A percentile compares a stretch with the other conserved stretches of the same genome.
Evolutionary conservation across 2,113 vertebrate species (phyloP).

Genomic region (Aramus guarauna): DNA sequence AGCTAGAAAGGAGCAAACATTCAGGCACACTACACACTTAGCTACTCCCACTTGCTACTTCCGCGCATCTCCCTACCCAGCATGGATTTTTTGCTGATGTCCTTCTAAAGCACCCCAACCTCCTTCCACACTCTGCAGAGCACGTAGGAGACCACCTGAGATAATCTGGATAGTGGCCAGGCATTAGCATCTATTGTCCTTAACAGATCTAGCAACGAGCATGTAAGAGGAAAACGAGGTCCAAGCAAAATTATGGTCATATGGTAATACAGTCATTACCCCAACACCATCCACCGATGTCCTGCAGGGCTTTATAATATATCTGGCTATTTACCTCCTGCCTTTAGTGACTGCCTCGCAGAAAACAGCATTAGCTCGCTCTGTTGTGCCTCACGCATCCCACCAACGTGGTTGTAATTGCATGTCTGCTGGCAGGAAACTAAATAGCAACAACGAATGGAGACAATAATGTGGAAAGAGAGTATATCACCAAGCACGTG

Average conservation of each 20-base stretch:
- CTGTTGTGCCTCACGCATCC: background rate
- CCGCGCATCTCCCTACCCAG: background rate
- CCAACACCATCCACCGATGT: background rate
- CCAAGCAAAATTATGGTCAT: background rate
- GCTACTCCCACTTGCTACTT: background rate
- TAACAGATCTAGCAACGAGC: background rate
- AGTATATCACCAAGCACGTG: fast-evolving
- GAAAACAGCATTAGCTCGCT: background rate
- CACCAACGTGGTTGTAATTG: background rate
- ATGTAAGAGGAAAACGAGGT: background rate
- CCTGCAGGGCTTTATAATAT: background rate
- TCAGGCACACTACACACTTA: background rate
- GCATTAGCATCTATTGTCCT: fast-evolving
- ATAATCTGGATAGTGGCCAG: background rate
- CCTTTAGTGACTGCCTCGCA: background rate
- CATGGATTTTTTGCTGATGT: background rate
- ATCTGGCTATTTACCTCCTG: background rate
- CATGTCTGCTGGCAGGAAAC: background rate
- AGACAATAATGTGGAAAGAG: background rate
- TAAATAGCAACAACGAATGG: background rate
- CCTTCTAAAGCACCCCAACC: background rate
- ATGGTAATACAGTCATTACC: background rate
- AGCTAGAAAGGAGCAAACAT: background rate
- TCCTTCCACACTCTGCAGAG: background rate
- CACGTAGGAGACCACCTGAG: fast-evolving